Conservation (phyloP, 1,140 invertebrate species). For the Bradynema listronoti region DNA sequence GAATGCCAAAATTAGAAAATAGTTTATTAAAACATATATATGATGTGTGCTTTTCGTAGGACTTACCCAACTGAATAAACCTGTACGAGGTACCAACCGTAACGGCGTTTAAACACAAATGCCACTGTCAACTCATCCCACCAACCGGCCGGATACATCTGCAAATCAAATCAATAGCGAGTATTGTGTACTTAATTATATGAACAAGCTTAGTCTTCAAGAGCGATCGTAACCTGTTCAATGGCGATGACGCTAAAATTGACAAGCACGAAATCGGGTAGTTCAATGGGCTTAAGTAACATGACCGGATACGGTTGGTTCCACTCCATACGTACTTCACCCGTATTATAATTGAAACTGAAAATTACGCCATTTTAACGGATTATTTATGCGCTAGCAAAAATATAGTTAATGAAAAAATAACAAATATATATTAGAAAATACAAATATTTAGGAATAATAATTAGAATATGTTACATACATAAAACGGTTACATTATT, state of each 20-base stretch:
- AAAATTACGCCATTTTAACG: too few species aligned
- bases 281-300: slow-evolving; percentile 53
- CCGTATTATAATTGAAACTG: slow-evolving; percentile 57
- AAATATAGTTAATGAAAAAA: slow-evolving; percentile 11
- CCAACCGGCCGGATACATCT: slow-evolving; percentile 56
- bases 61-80: slow-evolving; percentile 12
- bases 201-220: neutral
- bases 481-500: too few species aligned
- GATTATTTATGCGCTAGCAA: neutral
- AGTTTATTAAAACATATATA: too few species aligned
- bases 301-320: slow-evolving; percentile 54
- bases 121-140: slow-evolving; percentile 57
- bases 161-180: slow-evolving; percentile 9
- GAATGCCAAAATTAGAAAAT: too few species aligned
- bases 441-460: neutral
- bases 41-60: too few species aligned
- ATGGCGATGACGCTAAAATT: slow-evolving; percentile 56
- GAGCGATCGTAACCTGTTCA: slow-evolving; percentile 42
- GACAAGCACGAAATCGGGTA: slow-evolving; percentile 55
- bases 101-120: slow-evolving; percentile 53
- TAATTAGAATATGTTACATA: neutral
- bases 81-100: slow-evolving; percentile 57
- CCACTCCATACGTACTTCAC: slow-evolving; percentile 57
- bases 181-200: neutral
- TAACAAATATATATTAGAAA: neutral